Base-by-base conservation (phyloP, 64 coral and sea anemone genomes). In the Cladopsammia gracilis region DNA sequence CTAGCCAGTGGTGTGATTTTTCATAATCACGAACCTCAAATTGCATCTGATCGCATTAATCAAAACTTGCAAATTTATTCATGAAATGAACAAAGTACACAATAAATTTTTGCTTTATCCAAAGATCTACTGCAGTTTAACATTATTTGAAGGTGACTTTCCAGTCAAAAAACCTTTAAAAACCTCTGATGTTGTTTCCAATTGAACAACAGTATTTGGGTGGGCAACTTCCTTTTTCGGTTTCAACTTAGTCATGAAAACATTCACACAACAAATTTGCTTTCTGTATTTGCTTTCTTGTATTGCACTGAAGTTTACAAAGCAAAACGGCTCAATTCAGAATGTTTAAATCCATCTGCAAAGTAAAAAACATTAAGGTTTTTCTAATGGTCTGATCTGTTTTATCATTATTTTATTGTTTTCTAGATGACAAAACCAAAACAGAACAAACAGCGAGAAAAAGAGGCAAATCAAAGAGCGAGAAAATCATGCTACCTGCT, bases 261-360 rank as follows among this genome's bases (percentile, higher is more conserved):
- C n/a, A 20, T 15, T 56, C 53, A 56, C 53, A 56, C 64, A 66
- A 15, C 16, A 66, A 56, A 66, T 66, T 8, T 70, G 8, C 23
- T 11, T 70, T 25, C 24, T 25, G 4, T 26, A 6, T 70, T 70
- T 70, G 24, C 20, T 70, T 70, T 70, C 67, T 70, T 70, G 67
- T 70, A 20, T 70, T 70, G 67, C 23, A 6, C 23, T 70, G 67
- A 70, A 70, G 67, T 70, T 70, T 70, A 25, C 67, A 70, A 70
- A 20, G 24, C 67, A 24, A 70, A 70, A 9, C 23, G 67, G 24
- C 67, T 70, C 24, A 70, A 70, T 70, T 26, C 67, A 70, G 67
- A 70, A 70, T 70, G 67, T 70, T 70, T 70, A 70, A 70, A 70
- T 70, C 67, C 67, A 70, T 25, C 23, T 70, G n/a, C 22, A 20